Evolutionary conservation across 1,140 invertebrate species (phyloP).

Genomic region (Bombus haemorrhoidalis): DNA sequence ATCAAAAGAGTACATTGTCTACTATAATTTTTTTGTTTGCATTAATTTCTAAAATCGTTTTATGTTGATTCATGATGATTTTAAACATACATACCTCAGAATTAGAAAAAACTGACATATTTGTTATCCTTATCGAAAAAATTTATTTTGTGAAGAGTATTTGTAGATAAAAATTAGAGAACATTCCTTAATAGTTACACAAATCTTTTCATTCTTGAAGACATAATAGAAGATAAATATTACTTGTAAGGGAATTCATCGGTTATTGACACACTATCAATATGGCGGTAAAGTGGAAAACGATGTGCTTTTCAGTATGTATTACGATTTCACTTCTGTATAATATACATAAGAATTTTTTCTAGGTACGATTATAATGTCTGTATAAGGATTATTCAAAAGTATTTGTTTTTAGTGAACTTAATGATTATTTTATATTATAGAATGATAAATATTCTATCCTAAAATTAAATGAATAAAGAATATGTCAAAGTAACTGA

Average conservation of each 20-base stretch:
- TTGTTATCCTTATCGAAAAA: not conserved
- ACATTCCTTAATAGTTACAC: not conserved
- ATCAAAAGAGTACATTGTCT: not conserved
- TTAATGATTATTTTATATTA: constrained; percentile 2
- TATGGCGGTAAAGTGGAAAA: constrained; percentile 63
- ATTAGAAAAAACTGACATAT: constrained; percentile 4
- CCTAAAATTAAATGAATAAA: constrained; percentile 14
- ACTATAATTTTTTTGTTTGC: not conserved
- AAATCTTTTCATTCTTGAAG: not conserved
- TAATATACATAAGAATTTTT: constrained; percentile 43
- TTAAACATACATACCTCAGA: constrained; percentile 25
- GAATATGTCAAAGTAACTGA: constrained; percentile 7
- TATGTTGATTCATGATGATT: constrained; percentile 9
- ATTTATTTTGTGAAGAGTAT: not conserved
- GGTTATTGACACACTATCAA: constrained; percentile 65
- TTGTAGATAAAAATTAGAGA: not conserved
- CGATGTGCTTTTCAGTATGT: constrained; percentile 43
- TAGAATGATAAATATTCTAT: not conserved
- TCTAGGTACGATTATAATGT: constrained; percentile 31
- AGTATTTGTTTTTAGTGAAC: not conserved
- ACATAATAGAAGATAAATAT: constrained; percentile 10
- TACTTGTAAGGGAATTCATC: constrained; percentile 38
- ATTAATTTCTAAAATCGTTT: not conserved
- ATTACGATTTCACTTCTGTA: constrained; percentile 41
- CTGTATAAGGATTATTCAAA: not conserved